These are phyloP conservation scores for Vireo griseus DNA, from an alignment of 2,797 vertebrate genomes.

Conservation along the genomic window DNA sequence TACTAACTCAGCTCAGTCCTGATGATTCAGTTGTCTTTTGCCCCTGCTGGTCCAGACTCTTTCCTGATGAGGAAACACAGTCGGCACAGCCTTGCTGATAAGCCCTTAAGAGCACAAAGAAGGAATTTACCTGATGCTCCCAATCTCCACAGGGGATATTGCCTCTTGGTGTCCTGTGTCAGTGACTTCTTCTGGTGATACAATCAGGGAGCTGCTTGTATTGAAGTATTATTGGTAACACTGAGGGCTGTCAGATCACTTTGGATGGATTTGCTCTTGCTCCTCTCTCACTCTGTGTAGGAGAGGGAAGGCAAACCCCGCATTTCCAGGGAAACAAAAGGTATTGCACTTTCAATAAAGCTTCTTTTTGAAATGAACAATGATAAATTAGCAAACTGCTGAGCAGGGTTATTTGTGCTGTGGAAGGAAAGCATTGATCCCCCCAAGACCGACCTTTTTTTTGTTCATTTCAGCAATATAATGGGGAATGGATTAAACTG, in stretches of 20 bases:
- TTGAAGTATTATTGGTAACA: constrained; percentile 28
- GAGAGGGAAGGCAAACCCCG: background rate
- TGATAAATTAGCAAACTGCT: constrained; percentile 22
- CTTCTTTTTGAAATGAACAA: background rate
- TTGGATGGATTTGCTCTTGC: background rate
- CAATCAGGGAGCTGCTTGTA: constrained; percentile 2
- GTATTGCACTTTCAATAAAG: background rate
- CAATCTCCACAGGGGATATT: constrained; percentile 26
- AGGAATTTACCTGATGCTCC: constrained; percentile 21
- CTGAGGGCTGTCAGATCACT: background rate
- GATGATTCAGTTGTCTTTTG: background rate
- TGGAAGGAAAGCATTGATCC: constrained; percentile 4
- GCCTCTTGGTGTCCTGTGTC: constrained; percentile 48
- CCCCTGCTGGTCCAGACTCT: background rate
- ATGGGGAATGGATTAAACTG: background rate
- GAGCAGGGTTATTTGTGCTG: background rate
- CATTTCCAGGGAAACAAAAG: constrained; percentile 28
- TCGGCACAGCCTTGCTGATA: background rate
- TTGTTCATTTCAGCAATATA: background rate
- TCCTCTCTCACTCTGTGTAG: background rate
- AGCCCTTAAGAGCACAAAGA: background rate
- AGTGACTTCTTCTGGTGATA: constrained; percentile 13
- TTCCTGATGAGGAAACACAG: background rate
- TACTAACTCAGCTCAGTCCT: background rate
- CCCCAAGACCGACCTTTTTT: background rate